Evolutionary conservation across 2,797 vertebrate species (phyloP).

Genomic region (Setipinna tenuifilis): DNA sequence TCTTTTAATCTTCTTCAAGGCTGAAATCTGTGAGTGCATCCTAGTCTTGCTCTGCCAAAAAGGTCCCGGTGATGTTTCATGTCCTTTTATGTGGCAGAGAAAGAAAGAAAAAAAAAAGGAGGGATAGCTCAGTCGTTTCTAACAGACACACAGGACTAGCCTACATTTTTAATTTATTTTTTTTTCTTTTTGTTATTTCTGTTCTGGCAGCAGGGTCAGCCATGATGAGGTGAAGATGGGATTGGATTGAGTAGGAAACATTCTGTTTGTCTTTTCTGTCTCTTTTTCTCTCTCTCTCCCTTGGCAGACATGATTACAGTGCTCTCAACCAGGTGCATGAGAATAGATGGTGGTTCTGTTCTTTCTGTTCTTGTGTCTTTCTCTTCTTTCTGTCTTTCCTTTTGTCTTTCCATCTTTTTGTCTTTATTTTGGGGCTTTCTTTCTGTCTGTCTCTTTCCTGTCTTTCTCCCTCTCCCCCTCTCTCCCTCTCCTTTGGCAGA

Average conservation of each 20-base stretch:
- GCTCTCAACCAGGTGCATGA: no score
- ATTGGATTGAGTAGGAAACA: not conserved
- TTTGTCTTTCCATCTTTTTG: no score
- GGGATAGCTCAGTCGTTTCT: not conserved
- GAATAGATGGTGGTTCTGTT: no score
- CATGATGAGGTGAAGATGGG: slow-evolving; percentile 24
- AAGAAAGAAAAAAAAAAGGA: not conserved
- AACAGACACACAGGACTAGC: not conserved
- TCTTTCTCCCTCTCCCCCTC: not conserved
- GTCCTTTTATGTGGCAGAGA: not conserved
- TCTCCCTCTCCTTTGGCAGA: not conserved
- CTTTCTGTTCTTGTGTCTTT: no score
- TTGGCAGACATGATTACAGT: slow-evolving; percentile 37
- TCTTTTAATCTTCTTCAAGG: slow-evolving; percentile 10
- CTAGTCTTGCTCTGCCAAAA: not conserved
- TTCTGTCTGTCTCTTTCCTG: not conserved
- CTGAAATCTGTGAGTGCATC: not conserved
- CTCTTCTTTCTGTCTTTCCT: no score
- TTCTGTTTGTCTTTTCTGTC: not conserved
- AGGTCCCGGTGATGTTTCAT: not conserved
- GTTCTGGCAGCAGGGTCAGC: slow-evolving; percentile 38
- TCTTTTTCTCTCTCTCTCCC: not conserved
- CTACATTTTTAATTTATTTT: not conserved
- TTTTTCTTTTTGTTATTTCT: slow-evolving; percentile 30
- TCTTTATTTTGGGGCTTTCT: not conserved